Evolutionary conservation across 2,797 vertebrate genomes (phyloP).

Genomic region (Octomys mimax): DNA sequence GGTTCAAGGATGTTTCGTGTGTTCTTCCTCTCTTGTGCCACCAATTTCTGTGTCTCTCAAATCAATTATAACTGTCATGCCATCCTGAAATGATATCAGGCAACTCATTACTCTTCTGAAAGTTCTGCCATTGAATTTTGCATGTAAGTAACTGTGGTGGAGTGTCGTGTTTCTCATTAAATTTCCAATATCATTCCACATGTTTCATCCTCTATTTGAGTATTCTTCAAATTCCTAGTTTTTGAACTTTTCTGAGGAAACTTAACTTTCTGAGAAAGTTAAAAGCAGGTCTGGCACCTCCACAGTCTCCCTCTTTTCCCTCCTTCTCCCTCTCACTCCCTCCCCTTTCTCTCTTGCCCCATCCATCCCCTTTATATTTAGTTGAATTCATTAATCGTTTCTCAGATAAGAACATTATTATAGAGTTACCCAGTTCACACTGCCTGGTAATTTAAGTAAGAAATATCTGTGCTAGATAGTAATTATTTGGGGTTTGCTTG

Average conservation of each 20-base stretch:
- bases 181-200: background rate
- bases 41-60: background rate
- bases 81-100: background rate
- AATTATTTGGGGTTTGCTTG: background rate
- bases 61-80: background rate
- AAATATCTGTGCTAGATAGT: background rate
- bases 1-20: background rate
- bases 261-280: background rate
- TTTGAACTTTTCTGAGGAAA: background rate
- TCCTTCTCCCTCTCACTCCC: background rate
- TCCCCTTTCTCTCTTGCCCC: fast-evolving
- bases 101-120: background rate
- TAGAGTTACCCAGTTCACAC: background rate
- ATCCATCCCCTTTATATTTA: background rate
- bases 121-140: constrained; percentile 13
- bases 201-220: background rate
- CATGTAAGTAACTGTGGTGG: background rate
- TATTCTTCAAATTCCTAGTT: background rate
- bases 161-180: constrained; percentile 15
- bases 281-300: background rate
- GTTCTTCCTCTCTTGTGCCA: background rate
- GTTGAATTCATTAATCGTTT: background rate
- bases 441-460: background rate
- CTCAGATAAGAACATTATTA: background rate
- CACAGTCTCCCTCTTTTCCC: too few relatives aligned